Conservation (phyloP, 2,797 vertebrate species). For the Macropus fuliginosus region DNA sequence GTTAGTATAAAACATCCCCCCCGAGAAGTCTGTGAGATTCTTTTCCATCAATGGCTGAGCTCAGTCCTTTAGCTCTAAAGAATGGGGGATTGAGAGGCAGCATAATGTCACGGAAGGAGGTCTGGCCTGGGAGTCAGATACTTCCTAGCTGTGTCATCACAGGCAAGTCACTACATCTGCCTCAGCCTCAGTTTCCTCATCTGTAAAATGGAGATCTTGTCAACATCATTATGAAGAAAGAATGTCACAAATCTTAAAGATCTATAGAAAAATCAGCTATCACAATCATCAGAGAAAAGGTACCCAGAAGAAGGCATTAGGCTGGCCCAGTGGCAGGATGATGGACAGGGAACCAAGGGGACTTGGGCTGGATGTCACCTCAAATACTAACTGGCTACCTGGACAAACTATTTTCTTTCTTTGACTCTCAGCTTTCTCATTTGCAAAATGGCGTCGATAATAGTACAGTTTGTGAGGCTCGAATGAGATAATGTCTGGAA, state of each 20-base stretch:
- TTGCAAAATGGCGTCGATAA: not conserved
- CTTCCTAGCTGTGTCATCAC: not conserved
- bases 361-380: not conserved
- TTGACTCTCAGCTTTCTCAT: not conserved
- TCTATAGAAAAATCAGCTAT: not conserved
- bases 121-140: not conserved
- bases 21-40: not conserved
- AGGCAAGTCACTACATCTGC: not conserved
- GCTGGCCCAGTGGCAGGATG: not conserved
- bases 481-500: not conserved
- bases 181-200: not conserved
- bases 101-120: not conserved
- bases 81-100: not conserved
- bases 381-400: not conserved
- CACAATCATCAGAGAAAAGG: not conserved
- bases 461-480: not conserved
- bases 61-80: not conserved
- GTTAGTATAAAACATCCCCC: not conserved
- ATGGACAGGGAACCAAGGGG: not conserved
- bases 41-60: not conserved
- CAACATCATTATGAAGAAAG: not conserved
- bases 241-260: not conserved
- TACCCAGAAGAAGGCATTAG: not conserved
- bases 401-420: not conserved
- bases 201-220: not conserved